Conservation (phyloP, 2,888 invertebrate species). For the Stomorhina lunata region DNA sequence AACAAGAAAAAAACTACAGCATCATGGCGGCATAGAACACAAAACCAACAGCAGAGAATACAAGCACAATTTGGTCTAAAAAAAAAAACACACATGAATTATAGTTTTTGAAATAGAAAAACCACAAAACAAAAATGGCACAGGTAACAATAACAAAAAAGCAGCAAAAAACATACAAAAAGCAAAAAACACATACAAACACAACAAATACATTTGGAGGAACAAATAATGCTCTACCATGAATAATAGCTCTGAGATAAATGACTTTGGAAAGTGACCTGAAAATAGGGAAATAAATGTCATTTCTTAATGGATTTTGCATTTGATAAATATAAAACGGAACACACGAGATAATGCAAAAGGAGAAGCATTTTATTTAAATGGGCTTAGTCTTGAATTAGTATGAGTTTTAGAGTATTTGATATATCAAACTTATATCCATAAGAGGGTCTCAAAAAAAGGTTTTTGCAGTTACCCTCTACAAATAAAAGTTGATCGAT, state of each 20-base stretch:
- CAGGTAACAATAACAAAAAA: slow-evolving; percentile 11
- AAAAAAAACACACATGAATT: slow-evolving; percentile 45
- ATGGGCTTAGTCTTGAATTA: too few species aligned
- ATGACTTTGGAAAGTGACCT: slow-evolving; percentile 57
- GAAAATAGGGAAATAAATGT: slow-evolving; percentile 59
- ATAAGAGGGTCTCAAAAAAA: not conserved
- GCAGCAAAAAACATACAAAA: not conserved
- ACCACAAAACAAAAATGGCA: slow-evolving; percentile 23
- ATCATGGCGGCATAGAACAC: slow-evolving; percentile 48
- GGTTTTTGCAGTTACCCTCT: too few species aligned
- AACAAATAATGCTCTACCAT: slow-evolving; percentile 6
- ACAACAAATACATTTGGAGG: not conserved
- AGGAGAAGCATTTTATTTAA: not conserved
- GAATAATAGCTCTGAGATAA: slow-evolving; percentile 57
- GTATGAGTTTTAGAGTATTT: too few species aligned
- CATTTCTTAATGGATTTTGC: slow-evolving; percentile 55
- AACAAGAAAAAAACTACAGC: slow-evolving; percentile 14
- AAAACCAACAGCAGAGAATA: slow-evolving; percentile 4
- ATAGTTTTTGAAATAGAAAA: slow-evolving; percentile 55
- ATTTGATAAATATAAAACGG: slow-evolving; percentile 39
- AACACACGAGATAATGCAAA: not conserved
- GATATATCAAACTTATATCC: too few species aligned
- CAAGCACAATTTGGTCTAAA: too few species aligned
- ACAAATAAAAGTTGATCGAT: too few species aligned
- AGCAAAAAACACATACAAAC: not conserved